Conservation (phyloP, 2,888 invertebrate genomes). For the Cantharis nigra region DNA sequence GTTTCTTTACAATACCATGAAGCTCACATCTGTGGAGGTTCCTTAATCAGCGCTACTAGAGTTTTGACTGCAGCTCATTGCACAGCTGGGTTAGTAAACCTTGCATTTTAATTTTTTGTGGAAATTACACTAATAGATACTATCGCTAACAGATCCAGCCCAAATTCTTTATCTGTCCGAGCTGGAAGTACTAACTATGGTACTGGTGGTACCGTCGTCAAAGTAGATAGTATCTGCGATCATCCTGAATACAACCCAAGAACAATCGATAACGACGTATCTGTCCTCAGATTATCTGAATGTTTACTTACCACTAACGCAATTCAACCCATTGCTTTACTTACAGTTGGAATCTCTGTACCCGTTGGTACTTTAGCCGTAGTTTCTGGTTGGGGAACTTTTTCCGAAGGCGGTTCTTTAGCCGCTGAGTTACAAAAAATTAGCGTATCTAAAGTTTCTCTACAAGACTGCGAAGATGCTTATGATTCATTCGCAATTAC, state of each 20-base stretch:
- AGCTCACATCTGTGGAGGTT: conserved; percentile 61
- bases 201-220: background rate
- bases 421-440: conserved; percentile 44
- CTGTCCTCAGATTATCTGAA: background rate
- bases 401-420: conserved; percentile 30
- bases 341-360: background rate
- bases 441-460: conserved; percentile 40
- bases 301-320: background rate
- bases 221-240: background rate
- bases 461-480: conserved; percentile 37
- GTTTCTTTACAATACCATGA: conserved; percentile 58
- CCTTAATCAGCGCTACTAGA: conserved; percentile 58
- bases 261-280: background rate
- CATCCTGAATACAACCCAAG: background rate
- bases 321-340: background rate
- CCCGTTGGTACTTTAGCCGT: background rate
- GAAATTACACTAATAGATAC: no score
- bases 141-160: background rate
- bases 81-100: conserved; percentile 37
- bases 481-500: conserved; percentile 13
- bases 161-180: background rate
- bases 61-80: conserved; percentile 61
- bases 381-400: conserved; percentile 22
- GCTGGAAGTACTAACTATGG: background rate
- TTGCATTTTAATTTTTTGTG: background rate